Evolutionary conservation across 2,797 vertebrate genomes (phyloP).

Genomic region (Hoplostethus mediterraneus): DNA sequence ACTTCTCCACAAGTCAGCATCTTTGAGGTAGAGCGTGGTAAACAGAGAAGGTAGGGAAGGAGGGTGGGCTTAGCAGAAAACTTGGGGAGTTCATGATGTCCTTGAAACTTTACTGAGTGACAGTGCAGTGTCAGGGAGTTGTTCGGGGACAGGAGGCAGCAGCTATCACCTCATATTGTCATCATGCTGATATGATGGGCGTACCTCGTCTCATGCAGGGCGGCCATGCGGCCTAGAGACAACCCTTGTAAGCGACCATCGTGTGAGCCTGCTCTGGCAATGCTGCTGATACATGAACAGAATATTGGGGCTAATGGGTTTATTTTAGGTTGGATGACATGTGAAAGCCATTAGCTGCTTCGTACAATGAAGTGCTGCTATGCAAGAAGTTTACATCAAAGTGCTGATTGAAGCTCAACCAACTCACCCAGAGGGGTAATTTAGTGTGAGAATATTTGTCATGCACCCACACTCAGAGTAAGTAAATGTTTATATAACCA

Average conservation of each 20-base stretch:
- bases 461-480: conserved; percentile 50
- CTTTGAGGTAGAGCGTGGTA: conserved; percentile 70
- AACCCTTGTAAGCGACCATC: conserved; percentile 31
- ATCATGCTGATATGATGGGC: conserved; percentile 44
- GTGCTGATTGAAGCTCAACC: conserved; percentile 66
- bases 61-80: conserved; percentile 52
- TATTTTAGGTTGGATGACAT: conserved; percentile 51
- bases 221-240: conserved; percentile 78
- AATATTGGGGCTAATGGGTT: conserved; percentile 42
- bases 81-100: conserved; percentile 56
- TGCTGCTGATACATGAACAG: conserved; percentile 29
- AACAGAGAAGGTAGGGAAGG: conserved; percentile 62
- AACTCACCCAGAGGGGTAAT: conserved; percentile 55
- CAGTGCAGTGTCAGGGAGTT: conserved; percentile 47
- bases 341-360: conserved; percentile 54
- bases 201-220: conserved; percentile 34
- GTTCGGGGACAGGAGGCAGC: conserved; percentile 47
- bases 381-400: conserved; percentile 50
- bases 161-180: conserved; percentile 53
- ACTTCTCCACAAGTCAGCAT: conserved; percentile 81
- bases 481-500: conserved; percentile 66
- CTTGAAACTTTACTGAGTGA: conserved; percentile 79
- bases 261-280: conserved; percentile 45
- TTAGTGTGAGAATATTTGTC: conserved; percentile 60
- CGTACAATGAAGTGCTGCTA: conserved; percentile 37